These are phyloP conservation scores for Papilio dardanus DNA, from an alignment of 1,140 invertebrate species.

Conservation along the genomic window DNA sequence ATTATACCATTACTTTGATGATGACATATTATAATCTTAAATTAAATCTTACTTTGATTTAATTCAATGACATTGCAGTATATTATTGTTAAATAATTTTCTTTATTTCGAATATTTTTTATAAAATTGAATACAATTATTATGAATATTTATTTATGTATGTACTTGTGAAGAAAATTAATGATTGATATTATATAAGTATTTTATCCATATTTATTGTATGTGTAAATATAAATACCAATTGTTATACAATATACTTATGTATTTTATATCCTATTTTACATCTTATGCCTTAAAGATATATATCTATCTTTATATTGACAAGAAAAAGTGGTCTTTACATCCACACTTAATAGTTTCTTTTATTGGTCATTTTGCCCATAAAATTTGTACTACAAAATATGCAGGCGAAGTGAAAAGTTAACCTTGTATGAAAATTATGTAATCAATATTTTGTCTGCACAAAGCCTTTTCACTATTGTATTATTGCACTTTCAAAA, in stretches of 20 bases:
- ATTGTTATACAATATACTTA: background rate
- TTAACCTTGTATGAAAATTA: background rate
- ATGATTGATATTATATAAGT: background rate
- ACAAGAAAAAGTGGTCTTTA: background rate
- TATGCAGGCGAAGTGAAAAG: background rate
- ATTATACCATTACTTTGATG: slow-evolving; percentile 2
- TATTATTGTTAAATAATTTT: slow-evolving; percentile 40
- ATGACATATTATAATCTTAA: background rate
- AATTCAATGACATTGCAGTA: slow-evolving; percentile 44
- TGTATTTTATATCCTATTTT: slow-evolving; percentile 8
- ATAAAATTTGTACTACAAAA: background rate
- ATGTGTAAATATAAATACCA: background rate
- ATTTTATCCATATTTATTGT: background rate
- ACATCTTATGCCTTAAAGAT: background rate
- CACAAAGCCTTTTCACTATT: background rate
- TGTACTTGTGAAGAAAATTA: background rate
- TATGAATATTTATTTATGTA: background rate
- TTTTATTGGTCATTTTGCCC: background rate
- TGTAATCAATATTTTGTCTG: background rate
- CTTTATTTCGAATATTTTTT: slow-evolving; percentile 31
- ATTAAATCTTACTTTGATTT: slow-evolving; percentile 28
- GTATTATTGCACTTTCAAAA: background rate
- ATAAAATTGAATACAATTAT: background rate
- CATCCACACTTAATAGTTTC: background rate
- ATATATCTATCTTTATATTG: background rate